A percentile compares a stretch with the other conserved stretches of the same genome.
Evolutionary conservation across 2,888 invertebrate species (phyloP).

Genomic region (Chloroclystis v-ata): DNA sequence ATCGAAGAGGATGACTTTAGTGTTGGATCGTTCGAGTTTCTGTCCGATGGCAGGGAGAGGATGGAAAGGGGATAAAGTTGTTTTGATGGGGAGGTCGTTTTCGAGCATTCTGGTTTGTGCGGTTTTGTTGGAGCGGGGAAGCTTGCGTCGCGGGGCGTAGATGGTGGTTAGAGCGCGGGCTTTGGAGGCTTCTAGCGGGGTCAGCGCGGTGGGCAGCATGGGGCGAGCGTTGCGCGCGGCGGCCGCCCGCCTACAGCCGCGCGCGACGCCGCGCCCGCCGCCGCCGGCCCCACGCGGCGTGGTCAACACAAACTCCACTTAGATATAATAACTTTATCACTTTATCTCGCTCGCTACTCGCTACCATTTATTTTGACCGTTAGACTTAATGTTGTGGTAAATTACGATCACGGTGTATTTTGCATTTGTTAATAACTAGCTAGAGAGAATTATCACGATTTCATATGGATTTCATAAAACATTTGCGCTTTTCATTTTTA

Average conservation of each 20-base stretch:
- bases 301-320: constrained; percentile 19
- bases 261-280: constrained; percentile 44
- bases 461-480: too few relatives aligned
- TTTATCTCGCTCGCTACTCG: constrained; percentile 10
- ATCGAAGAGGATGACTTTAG: constrained; percentile 66
- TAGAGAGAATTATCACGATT: too few relatives aligned
- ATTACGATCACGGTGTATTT: too few relatives aligned
- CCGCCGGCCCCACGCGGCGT: constrained; percentile 24
- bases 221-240: constrained; percentile 51
- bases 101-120: constrained; percentile 68
- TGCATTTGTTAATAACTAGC: too few relatives aligned
- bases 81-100: constrained; percentile 56
- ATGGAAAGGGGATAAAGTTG: constrained; percentile 63
- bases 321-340: too few relatives aligned
- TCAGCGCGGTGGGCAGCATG: constrained; percentile 67
- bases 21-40: constrained; percentile 50
- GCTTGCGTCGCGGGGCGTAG: constrained; percentile 68
- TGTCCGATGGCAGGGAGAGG: constrained; percentile 72
- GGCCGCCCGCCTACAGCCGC: constrained; percentile 58
- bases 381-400: too few relatives aligned
- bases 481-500: too few relatives aligned
- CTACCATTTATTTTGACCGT: too few relatives aligned
- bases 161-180: constrained; percentile 69
- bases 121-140: constrained; percentile 57
- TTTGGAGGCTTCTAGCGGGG: constrained; percentile 60